Percentiles rank a stretch among this genome's conserved stretches.
These are phyloP conservation scores for Hesperophylax magnus DNA, from an alignment of 1,140 invertebrate genomes.

Conservation along the genomic window DNA sequence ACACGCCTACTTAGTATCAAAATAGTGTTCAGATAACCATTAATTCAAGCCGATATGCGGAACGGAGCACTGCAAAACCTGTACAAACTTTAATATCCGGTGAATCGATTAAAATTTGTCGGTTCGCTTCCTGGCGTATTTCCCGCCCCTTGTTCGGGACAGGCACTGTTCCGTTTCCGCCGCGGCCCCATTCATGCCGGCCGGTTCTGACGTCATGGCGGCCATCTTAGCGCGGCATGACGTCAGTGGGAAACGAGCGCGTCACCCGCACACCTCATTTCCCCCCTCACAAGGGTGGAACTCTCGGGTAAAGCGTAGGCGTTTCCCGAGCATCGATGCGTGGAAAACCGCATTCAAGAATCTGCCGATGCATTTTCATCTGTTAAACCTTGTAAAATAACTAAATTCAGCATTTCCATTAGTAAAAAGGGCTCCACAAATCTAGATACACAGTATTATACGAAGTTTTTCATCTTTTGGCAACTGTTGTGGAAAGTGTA, in stretches of 20 bases:
- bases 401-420: neutral
- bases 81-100: neutral
- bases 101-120: neutral
- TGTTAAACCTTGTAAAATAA: neutral
- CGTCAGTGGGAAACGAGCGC: conserved; percentile 36
- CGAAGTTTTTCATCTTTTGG: too few relatives aligned
- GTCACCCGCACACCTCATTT: conserved; percentile 20
- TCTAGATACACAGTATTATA: too few relatives aligned
- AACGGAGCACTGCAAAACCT: too few relatives aligned
- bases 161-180: conserved; percentile 32
- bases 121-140: conserved; percentile 25
- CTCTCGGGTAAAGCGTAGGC: conserved; percentile 14
- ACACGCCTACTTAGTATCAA: too few relatives aligned
- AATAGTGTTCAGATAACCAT: too few relatives aligned
- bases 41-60: too few relatives aligned
- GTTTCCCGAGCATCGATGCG: conserved; percentile 11
- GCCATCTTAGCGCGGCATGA: conserved; percentile 23
- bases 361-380: neutral
- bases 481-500: too few relatives aligned
- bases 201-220: conserved; percentile 42
- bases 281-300: neutral
- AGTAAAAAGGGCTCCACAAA: too few relatives aligned
- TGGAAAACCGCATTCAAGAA: neutral
- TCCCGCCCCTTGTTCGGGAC: neutral
- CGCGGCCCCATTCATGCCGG: conserved; percentile 51